Conservation (phyloP, 37 sponge, comb jelly and placozoan species). For the Amphimedon queenslandica region DNA sequence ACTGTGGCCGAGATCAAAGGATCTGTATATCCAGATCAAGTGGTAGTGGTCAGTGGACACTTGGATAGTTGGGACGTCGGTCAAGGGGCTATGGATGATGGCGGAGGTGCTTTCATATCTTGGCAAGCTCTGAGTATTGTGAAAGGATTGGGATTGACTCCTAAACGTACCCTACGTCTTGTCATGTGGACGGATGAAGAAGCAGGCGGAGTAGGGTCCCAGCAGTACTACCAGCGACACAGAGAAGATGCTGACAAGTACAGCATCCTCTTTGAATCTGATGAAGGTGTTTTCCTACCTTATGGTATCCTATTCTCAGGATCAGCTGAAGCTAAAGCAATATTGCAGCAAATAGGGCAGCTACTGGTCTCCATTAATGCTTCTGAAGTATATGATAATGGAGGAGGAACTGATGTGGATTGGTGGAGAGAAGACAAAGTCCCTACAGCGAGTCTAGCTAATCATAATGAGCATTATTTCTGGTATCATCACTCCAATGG, state of each 20-base stretch:
- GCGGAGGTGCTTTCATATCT: conserved; percentile 65
- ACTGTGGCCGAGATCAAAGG: conserved; percentile 63
- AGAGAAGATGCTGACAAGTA: conserved; percentile 32
- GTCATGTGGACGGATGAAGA: conserved; percentile 72
- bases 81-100: conserved; percentile 76
- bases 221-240: conserved; percentile 53
- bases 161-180: conserved; percentile 55
- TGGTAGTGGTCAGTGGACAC: conserved; percentile 67
- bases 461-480: conserved; percentile 61
- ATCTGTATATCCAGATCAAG: conserved; percentile 37
- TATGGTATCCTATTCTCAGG: conserved; percentile 60
- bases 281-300: conserved; percentile 55
- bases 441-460: conserved; percentile 24
- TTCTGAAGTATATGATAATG: conserved; percentile 20
- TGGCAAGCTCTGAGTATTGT: conserved; percentile 57
- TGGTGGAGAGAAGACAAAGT: conserved; percentile 49
- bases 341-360: conserved; percentile 29
- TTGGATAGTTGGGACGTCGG: conserved; percentile 78
- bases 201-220: conserved; percentile 37
- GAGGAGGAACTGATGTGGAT: conserved; percentile 44
- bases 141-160: conserved; percentile 34
- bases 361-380: conserved; percentile 38
- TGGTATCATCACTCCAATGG: conserved; percentile 58
- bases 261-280: conserved; percentile 57
- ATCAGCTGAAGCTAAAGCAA: conserved; percentile 29